phyloP scores from a whole-genome alignment of 2,888 invertebrate species.

The Arge pagana region DNA sequence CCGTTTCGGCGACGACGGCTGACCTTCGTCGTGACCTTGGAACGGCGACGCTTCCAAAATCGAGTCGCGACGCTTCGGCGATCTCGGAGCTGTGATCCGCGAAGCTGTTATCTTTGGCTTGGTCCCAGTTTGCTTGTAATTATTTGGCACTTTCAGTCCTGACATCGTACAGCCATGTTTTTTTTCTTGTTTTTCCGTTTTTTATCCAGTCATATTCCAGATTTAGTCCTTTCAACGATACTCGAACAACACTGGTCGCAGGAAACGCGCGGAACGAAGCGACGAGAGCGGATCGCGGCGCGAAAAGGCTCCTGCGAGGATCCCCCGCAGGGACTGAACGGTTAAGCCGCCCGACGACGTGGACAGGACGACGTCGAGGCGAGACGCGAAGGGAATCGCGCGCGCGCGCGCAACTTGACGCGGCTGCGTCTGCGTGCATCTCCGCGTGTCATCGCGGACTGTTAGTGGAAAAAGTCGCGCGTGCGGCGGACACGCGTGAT shows the following conservation, averaged over 20 bases:
- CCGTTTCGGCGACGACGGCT: conserved; percentile 13
- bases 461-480: too few species aligned
- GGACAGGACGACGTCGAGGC: conserved; percentile 26
- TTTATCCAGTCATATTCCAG: neutral
- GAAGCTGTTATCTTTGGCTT: conserved; percentile 43
- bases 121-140: conserved; percentile 37
- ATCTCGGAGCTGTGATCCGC: conserved; percentile 36
- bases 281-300: too few species aligned
- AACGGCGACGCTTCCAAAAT: conserved; percentile 6
- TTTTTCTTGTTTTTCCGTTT: neutral
- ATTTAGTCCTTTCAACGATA: conserved; percentile 1
- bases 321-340: conserved; percentile 48
- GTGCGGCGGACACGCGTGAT: too few species aligned
- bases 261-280: too few species aligned
- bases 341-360: conserved; percentile 42
- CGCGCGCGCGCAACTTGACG: conserved; percentile 13
- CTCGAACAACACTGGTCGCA: conserved; percentile 4
- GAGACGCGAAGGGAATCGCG: neutral
- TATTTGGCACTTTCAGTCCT: conserved; percentile 38
- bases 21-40: conserved; percentile 23
- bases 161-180: conserved; percentile 44
- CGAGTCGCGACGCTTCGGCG: conserved; percentile 31
- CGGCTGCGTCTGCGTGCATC: too few species aligned
- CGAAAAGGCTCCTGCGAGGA: conserved; percentile 40
- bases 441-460: too few species aligned